Base-by-base conservation (phyloP, 2,888 invertebrate species). In the Pemphredon lugubris region DNA sequence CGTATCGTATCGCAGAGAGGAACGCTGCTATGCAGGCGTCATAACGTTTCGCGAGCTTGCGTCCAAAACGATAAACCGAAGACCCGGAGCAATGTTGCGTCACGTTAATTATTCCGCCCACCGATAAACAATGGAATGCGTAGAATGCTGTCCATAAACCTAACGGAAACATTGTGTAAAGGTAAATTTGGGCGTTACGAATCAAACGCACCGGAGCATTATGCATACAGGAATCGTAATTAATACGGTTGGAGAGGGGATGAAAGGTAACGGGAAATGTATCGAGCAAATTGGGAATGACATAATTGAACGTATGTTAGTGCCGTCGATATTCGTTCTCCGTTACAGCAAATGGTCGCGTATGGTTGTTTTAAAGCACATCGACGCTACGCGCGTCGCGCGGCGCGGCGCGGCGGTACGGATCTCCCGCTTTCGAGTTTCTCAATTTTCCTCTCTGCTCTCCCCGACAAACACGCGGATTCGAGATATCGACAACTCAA, bases 161-260 rank as follows among this genome's bases (percentile, higher is more conserved):
- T 77, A 67, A 77, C 58, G 75, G 77, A 79, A 72, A 80, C 71
- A 80, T 77, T 66, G 70, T 59, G 54, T 58, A 65, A 75, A 70
- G 81, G 74, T 80, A 66, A 69, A 79, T 77, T 75, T 74, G 59
- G n/a, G 58, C 53, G 60, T 42, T 37, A 48, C 58, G 66, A 64
- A 32, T 68, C 59, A 74, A 68, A 74, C 64, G 50, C 54, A 59
- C 48, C 48, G 42, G 47, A 42, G 53, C 57, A 63, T 68, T 70
- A 63, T 54, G 66, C 55, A 77, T 64, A 80, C 77, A 69, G 61
- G 64, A 63, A 63, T 63, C 68, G 69, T 74, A 72, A 77, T 79
- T 80, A 79, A 80, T 77, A 72, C 58, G 61, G 59, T 73, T 54
- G 51, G 23, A 40, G 51, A 39, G 42, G 55, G 51, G 45, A 47